A percentile compares a stretch with the other conserved stretches of the same genome.
These are phyloP conservation scores for Elgaria multicarinata DNA, from an alignment of 2,113 vertebrate genomes.

Conservation along the genomic window DNA sequence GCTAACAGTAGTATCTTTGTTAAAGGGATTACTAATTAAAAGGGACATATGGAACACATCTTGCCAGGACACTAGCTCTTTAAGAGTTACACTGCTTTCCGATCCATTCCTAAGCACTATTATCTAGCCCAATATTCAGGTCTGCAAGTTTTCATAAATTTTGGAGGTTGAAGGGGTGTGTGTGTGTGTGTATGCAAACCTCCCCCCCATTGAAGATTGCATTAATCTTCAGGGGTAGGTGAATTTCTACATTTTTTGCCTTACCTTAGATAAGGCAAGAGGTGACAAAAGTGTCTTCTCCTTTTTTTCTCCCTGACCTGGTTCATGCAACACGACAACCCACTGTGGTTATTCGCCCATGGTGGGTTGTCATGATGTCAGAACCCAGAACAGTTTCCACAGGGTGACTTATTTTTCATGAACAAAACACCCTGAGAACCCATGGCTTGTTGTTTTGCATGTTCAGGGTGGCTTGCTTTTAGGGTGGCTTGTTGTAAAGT, in stretches of 20 bases:
- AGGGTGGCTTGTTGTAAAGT: too few species aligned
- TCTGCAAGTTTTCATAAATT: neutral
- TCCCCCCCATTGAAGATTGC: neutral
- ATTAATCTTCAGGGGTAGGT: too few species aligned
- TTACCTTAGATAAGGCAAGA: neutral
- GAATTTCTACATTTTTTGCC: neutral
- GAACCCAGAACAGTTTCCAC: too few species aligned
- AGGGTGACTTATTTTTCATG: too few species aligned
- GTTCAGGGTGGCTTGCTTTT: too few species aligned
- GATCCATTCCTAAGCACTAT: neutral
- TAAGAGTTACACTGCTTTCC: neutral
- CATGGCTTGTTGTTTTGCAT: too few species aligned
- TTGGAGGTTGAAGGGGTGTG: neutral
- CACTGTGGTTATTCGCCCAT: too few species aligned
- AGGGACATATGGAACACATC: neutral
- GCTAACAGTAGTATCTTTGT: conserved; percentile 20
- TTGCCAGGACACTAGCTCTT: neutral
- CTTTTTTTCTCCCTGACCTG: neutral
- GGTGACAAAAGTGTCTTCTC: neutral
- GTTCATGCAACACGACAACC: too few species aligned
- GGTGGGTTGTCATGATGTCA: too few species aligned
- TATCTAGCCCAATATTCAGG: neutral
- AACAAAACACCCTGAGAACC: too few species aligned
- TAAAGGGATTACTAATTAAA: neutral
- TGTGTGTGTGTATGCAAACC: too few species aligned